phyloP scores from a whole-genome alignment of 2,888 invertebrate species.

The Carterocephalus palaemon region DNA sequence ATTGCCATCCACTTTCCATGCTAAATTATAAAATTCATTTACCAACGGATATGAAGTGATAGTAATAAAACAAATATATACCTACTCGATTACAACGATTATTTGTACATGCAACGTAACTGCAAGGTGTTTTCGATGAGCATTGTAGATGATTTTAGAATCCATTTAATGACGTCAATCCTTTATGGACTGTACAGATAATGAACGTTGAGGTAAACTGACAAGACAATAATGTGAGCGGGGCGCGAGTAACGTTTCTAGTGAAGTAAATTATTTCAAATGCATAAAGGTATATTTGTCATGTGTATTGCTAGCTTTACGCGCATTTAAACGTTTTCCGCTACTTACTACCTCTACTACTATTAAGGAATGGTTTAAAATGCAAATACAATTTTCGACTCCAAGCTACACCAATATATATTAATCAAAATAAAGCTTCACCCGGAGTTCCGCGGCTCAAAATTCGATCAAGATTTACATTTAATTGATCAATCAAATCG shows the following conservation, averaged over 20 bases:
- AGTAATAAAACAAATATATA: no score
- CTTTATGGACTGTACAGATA: conserved; percentile 33
- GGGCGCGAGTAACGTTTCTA: conserved; percentile 10
- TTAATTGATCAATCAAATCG: background rate
- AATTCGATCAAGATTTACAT: no score
- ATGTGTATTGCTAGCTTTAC: no score
- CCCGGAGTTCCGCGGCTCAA: no score
- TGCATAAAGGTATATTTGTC: no score
- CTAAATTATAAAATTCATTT: conserved; percentile 3
- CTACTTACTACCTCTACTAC: no score
- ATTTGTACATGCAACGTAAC: no score
- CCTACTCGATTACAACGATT: no score
- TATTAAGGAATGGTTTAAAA: background rate
- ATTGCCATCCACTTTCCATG: background rate
- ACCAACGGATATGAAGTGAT: conserved; percentile 4
- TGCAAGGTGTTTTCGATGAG: no score
- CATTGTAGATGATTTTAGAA: conserved; percentile 1
- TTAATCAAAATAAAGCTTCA: no score
- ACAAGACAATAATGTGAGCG: conserved; percentile 30
- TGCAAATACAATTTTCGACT: conserved; percentile 1
- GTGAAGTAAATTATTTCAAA: conserved; percentile 8
- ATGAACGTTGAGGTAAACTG: conserved; percentile 33
- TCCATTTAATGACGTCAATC: conserved; percentile 33
- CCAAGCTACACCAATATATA: no score
- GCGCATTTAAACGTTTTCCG: no score